phyloP scores from a whole-genome alignment of 2,113 vertebrate species.

The Catharus minimus region DNA sequence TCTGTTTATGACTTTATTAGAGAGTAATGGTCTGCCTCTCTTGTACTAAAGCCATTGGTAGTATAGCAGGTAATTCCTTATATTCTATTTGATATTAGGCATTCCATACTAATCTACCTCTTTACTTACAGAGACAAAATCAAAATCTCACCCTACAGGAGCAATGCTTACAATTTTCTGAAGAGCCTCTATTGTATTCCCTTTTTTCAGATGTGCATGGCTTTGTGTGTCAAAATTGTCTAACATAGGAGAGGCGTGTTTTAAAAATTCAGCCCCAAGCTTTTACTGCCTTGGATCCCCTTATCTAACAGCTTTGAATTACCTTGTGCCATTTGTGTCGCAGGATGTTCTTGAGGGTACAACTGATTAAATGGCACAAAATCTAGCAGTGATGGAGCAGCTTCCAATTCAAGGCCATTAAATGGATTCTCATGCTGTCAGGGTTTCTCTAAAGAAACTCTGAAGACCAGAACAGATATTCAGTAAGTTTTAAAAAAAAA shows the following conservation, averaged over 20 bases:
- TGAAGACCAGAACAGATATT: neutral
- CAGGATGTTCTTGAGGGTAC: slow-evolving; percentile 10
- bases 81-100: neutral
- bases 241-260: neutral
- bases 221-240: neutral
- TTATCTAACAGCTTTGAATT: slow-evolving; percentile 35
- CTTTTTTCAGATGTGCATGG: neutral
- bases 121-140: neutral
- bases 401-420: slow-evolving; percentile 20
- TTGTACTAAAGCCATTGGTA: neutral
- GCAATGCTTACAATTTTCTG: neutral
- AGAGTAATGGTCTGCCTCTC: neutral
- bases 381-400: neutral
- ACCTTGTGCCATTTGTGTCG: neutral
- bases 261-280: neutral
- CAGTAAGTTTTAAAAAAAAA: neutral
- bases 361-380: slow-evolving; percentile 20
- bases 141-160: neutral
- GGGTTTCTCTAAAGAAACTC: neutral
- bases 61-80: neutral
- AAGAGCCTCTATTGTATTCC: neutral
- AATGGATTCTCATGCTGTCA: neutral
- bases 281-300: neutral
- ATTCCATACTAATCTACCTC: neutral
- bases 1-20: neutral